These are phyloP conservation scores for Hypena proboscidalis DNA, from an alignment of 2,888 invertebrate species.

Conservation along the genomic window DNA sequence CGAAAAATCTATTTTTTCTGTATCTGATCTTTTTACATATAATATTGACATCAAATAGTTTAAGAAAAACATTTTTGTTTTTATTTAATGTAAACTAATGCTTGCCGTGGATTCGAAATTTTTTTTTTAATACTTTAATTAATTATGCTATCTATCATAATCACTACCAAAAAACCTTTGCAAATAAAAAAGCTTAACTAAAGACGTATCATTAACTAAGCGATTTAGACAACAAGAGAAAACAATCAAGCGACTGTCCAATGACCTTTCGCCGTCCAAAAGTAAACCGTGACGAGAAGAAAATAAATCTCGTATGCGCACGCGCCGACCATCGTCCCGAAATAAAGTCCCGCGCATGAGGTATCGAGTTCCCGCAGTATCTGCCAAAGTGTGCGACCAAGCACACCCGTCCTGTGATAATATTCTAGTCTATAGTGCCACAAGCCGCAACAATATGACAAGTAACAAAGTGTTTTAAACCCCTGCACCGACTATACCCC, in stretches of 20 bases:
- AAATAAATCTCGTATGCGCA: conserved; percentile 64
- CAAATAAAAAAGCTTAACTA: too few species aligned
- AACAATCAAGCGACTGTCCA: conserved; percentile 71
- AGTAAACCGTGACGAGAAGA: conserved; percentile 75
- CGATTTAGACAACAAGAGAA: conserved; percentile 28
- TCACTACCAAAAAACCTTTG: too few species aligned
- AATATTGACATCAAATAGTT: too few species aligned
- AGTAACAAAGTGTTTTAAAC: conserved; percentile 64
- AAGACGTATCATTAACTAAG: not conserved
- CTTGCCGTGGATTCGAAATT: too few species aligned
- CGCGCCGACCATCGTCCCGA: conserved; percentile 64
- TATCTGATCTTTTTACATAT: too few species aligned
- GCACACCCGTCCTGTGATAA: conserved; percentile 73
- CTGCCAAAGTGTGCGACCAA: conserved; percentile 57
- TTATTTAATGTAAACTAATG: too few species aligned
- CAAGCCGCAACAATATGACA: conserved; percentile 68
- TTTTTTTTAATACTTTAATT: too few species aligned
- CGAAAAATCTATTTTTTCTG: too few species aligned
- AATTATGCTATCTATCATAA: too few species aligned
- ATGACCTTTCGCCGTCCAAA: conserved; percentile 81
- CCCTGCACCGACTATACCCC: conserved; percentile 33
- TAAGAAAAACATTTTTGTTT: too few species aligned
- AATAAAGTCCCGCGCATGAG: conserved; percentile 69
- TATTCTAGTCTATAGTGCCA: conserved; percentile 68
- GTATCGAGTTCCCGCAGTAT: conserved; percentile 78